Percentiles rank a stretch among this genome's conserved stretches.
phyloP scores from a whole-genome alignment of 2,113 vertebrate genomes.

The Nyctibius bracteatus region DNA sequence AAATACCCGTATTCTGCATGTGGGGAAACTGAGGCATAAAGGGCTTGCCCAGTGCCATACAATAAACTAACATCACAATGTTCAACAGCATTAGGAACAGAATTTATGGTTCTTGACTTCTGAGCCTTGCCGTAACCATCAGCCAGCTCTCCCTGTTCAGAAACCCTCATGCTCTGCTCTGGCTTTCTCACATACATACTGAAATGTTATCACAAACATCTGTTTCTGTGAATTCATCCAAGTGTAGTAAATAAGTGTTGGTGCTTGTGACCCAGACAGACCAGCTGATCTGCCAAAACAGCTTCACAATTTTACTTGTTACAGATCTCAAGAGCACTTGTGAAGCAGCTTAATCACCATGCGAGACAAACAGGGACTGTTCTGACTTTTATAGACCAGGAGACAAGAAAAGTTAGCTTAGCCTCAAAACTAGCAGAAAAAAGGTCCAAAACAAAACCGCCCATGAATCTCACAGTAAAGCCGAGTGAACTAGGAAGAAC shows the following conservation, averaged over 20 bases:
- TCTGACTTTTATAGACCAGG: not conserved
- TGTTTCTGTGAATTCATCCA: not conserved
- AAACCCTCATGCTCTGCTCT: not conserved
- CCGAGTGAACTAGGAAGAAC: not conserved
- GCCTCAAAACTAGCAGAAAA: not conserved
- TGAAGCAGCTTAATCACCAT: not conserved
- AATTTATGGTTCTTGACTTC: not conserved
- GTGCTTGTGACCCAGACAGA: slow-evolving; percentile 12
- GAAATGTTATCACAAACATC: not conserved
- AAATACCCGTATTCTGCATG: not conserved
- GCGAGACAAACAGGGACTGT: not conserved
- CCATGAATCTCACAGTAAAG: not conserved
- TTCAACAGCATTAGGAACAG: not conserved
- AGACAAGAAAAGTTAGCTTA: not conserved
- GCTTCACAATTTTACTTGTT: not conserved
- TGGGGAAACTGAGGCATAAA: not conserved
- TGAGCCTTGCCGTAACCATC: not conserved
- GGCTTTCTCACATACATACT: not conserved
- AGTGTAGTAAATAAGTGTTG: not conserved
- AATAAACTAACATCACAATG: not conserved
- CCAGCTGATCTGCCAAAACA: slow-evolving; percentile 15
- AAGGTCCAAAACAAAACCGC: not conserved
- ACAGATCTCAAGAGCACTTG: not conserved
- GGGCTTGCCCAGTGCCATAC: not conserved
- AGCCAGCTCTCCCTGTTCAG: not conserved